phyloP scores from a whole-genome alignment of 2,888 invertebrate genomes.

The Limnephilus lunatus region DNA sequence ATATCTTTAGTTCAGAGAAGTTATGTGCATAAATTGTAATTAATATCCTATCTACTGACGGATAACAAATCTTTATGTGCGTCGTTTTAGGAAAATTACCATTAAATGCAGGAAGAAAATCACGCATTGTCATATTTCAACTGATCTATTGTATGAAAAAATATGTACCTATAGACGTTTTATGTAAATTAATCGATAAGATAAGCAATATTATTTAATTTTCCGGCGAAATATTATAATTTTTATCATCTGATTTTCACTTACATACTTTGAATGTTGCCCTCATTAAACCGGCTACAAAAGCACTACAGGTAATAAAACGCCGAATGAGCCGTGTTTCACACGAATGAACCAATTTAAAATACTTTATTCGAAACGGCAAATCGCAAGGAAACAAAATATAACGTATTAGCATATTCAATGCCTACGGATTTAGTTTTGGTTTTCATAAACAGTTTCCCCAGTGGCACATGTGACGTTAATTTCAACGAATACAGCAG shows the following conservation, averaged over 20 bases:
- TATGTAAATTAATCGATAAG: too few species aligned
- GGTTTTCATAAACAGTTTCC: constrained; percentile 27
- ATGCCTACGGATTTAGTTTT: constrained; percentile 1
- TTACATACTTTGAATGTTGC: not conserved
- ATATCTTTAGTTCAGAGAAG: not conserved
- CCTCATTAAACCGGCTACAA: not conserved
- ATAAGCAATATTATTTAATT: too few species aligned
- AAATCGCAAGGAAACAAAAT: constrained; percentile 22
- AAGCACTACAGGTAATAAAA: constrained; percentile 28
- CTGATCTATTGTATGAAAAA: too few species aligned
- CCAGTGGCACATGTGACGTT: not conserved
- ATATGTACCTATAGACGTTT: too few species aligned
- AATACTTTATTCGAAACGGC: constrained; percentile 23
- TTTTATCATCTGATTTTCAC: not conserved
- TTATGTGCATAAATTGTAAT: not conserved
- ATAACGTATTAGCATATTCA: constrained; percentile 24
- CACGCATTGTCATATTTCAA: not conserved
- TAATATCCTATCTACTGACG: not conserved
- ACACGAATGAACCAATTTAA: constrained; percentile 28
- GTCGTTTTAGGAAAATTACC: not conserved
- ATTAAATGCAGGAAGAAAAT: not conserved
- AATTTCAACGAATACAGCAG: constrained; percentile 5
- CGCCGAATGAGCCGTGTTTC: constrained; percentile 21
- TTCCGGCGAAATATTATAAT: not conserved
- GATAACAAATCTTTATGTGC: not conserved